Percentiles rank a stretch among this genome's conserved stretches.
These are phyloP conservation scores for Amphilophus citrinellus DNA, from an alignment of 2,113 vertebrate species.

Conservation along the genomic window DNA sequence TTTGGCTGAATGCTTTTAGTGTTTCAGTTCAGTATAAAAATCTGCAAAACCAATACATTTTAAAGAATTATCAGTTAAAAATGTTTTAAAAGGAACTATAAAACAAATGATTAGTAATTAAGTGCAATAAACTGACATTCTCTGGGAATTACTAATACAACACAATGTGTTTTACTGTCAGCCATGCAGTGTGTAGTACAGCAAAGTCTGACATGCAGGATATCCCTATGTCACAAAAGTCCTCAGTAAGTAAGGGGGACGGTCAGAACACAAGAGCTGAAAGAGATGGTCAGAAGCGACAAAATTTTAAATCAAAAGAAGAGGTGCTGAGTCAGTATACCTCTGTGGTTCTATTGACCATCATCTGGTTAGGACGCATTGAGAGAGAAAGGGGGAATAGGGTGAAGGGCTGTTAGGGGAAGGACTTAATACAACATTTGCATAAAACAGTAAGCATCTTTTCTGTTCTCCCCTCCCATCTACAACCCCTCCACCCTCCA, in stretches of 20 bases:
- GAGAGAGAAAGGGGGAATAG: conserved; percentile 75
- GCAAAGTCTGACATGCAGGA: conserved; percentile 58
- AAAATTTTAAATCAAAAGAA: conserved; percentile 20
- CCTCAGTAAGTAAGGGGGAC: conserved; percentile 1
- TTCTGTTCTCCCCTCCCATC: background rate
- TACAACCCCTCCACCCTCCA: no score
- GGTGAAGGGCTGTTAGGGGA: conserved; percentile 64
- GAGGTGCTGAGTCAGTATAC: conserved; percentile 80
- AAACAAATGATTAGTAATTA: conserved; percentile 9
- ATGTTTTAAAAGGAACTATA: background rate
- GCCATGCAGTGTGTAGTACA: conserved; percentile 65
- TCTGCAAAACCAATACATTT: background rate
- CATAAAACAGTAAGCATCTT: conserved; percentile 28
- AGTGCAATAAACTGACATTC: conserved; percentile 34
- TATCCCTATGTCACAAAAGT: conserved; percentile 4
- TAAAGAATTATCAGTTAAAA: background rate
- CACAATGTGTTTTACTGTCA: conserved; percentile 34
- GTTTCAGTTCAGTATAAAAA: conserved; percentile 15
- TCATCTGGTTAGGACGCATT: conserved; percentile 92
- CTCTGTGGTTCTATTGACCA: conserved; percentile 99
- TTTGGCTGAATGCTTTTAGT: background rate
- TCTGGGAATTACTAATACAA: background rate
- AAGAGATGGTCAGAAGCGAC: conserved; percentile 51
- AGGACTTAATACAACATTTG: conserved; percentile 31
- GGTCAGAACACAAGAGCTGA: conserved; percentile 37